Evolutionary conservation across 2,113 vertebrate genomes (phyloP), one percentile per base, ranked within the genome.

Genomic region (Mormyrus lacerda): DNA sequence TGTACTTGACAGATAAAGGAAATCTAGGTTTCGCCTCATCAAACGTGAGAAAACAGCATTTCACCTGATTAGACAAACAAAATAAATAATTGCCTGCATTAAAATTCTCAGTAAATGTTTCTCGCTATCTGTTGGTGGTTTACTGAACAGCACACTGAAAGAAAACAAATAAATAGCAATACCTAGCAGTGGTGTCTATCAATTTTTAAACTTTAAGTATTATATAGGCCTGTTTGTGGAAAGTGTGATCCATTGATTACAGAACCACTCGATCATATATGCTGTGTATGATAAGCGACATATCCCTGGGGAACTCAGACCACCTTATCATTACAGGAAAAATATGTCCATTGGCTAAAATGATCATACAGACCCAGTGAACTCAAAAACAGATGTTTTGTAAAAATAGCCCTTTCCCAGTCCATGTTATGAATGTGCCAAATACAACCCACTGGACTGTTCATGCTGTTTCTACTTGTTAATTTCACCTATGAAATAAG

Each of bases 1-100:
- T 95, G 94, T 92, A 89, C 91, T 91, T 89, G 87, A 92, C 88
- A 94, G 95, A 95, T 95, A 95, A 95, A 93, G 90, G 90, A 88
- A 92, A 90, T 93, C 69, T 51, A 58, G 69, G n/a, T 21, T 88
- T 76, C 13, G n/a, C 35, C 47, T 87, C 89, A 73, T 88, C 45
- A 50, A 35, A 76, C 17, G 7, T 61, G 9, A 44, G 31, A n/a
- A 84, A 89, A 83, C 35, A 45, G 50, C 88, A 87, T 90, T 90
- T 90, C 79, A 87, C 53, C 55, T 44, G 50, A 84, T 42, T 55
- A 15, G 89, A 93, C 88, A 84, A 92, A 90, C 91, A 76, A 90
- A 93, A 91, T 91, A 90, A 91, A 89, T 91, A 92, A 92, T 93
- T 89, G 92, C 44, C 51, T 53, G 58, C 91, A 91, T 94, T 88